phyloP scores from a whole-genome alignment of 1,140 invertebrate genomes.

The Acromyrmex heyeri region DNA sequence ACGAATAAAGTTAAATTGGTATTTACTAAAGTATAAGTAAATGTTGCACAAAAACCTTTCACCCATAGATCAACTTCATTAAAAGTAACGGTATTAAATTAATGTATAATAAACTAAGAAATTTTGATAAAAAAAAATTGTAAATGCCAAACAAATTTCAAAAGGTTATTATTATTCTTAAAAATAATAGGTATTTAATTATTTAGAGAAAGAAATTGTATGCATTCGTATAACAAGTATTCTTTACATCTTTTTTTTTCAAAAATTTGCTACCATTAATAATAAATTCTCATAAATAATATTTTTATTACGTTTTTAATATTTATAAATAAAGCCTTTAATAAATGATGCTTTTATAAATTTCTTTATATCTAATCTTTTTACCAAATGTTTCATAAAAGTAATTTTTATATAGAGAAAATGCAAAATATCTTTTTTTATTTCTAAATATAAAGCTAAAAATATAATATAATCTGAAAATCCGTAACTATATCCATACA shows the following conservation, averaged over 20 bases:
- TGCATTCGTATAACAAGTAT: not conserved
- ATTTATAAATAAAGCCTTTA: not conserved
- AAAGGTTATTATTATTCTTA: not conserved
- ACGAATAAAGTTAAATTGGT: slow-evolving; percentile 20
- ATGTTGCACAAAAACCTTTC: slow-evolving; percentile 20
- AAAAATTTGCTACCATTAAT: not conserved
- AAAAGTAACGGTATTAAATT: not conserved
- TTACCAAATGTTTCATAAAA: not conserved
- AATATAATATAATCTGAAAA: slow-evolving; percentile 3
- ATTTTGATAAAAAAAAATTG: not conserved
- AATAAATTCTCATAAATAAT: not conserved
- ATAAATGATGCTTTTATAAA: not conserved
- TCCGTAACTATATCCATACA: not conserved
- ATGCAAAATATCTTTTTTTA: not conserved
- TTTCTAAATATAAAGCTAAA: not conserved
- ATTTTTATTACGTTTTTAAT: not conserved
- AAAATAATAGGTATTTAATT: not conserved
- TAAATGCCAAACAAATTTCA: not conserved
- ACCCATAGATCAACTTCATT: slow-evolving; percentile 5
- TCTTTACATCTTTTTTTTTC: not conserved
- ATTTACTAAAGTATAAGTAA: slow-evolving; percentile 18
- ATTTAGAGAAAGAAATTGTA: not conserved
- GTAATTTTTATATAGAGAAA: not conserved
- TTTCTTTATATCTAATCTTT: not conserved
- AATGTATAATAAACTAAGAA: not conserved